Evolutionary conservation across 2,888 invertebrate species (phyloP), one percentile per base, ranked within the genome.

Genomic region (Cacoxenus indagator): DNA sequence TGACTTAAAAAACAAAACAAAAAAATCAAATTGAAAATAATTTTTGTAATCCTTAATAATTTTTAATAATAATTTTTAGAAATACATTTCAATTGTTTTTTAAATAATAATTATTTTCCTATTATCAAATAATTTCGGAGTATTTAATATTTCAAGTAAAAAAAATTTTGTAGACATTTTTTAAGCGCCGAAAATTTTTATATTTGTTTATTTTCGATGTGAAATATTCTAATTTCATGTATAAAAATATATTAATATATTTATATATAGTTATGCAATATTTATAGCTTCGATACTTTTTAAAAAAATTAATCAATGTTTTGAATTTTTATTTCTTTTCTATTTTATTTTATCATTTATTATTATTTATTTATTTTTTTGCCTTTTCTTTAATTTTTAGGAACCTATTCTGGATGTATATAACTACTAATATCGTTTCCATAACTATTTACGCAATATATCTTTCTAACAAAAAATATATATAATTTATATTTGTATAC

Each of bases 341-440:
- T 65, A 17, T 67, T 51, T 57, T 67, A 43, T 68, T 71, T 65
- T 71, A 75, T 72, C 71, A 74, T 71, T 69, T 69, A 48, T 65
- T 65, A 11, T 51, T 65, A 46, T 48, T 66, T 75, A 71, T 72
- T 51, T 67, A 3, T 57, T 26, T n/a, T 27, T 29, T 62, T 62
- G 19, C 24, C n/a, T 26, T 43, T 43, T 62, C 45, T 19, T 37
- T 26, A 11, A 14, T 64, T 54, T 65, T 19, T 78, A 81, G 80
- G 80, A 81, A 81, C 80, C 83, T 82, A 82, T 81, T 81, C 71
- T 74, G n/a, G n/a, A n/a, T n/a, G 73, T 82, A 64, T 64, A 37
- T 37, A 31, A 57, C 22, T 6, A 29, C 31, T 11, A 22, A 67
- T 64, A 69, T 62, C 68, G 29, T 62, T 65, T 70, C 59, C 59